phyloP scores from a whole-genome alignment of 2,113 vertebrate species.

The Zosterops pallidus region DNA sequence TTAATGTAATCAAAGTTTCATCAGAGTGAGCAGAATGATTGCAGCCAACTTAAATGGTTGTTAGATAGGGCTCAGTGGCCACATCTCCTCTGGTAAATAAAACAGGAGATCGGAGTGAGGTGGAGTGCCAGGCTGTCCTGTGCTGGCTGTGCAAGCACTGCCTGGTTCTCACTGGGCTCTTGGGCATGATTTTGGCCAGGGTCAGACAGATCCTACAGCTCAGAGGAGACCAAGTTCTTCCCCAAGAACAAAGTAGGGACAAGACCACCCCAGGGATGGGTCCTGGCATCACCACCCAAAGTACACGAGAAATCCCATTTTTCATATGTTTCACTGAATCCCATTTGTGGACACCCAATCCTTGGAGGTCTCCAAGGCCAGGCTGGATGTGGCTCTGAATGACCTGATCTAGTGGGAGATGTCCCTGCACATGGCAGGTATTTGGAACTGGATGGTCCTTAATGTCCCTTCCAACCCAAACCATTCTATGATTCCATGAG shows the following conservation, averaged over 20 bases:
- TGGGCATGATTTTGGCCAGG: background rate
- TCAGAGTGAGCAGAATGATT: background rate
- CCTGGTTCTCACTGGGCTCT: background rate
- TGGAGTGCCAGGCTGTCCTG: background rate
- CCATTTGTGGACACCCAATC: background rate
- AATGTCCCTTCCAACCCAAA: background rate
- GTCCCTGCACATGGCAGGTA: background rate
- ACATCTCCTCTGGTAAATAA: constrained; percentile 3
- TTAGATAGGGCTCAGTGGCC: background rate
- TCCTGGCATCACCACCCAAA: background rate
- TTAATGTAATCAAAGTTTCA: background rate
- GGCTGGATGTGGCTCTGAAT: background rate
- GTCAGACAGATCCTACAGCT: background rate
- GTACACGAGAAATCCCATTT: background rate
- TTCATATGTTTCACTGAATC: background rate
- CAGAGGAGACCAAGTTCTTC: background rate
- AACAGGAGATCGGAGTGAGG: background rate
- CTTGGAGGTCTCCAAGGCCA: background rate
- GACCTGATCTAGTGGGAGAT: background rate
- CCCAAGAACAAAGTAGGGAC: background rate
- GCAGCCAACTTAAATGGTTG: background rate
- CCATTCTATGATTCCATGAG: background rate
- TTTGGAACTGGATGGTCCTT: background rate
- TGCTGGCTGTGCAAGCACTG: background rate
- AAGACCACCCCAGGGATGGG: background rate